A percentile compares a stretch with the other conserved stretches of the same genome.
These are phyloP conservation scores for Stenotaenia linearis DNA, from an alignment of 2,888 invertebrate genomes.

Conservation along the genomic window DNA sequence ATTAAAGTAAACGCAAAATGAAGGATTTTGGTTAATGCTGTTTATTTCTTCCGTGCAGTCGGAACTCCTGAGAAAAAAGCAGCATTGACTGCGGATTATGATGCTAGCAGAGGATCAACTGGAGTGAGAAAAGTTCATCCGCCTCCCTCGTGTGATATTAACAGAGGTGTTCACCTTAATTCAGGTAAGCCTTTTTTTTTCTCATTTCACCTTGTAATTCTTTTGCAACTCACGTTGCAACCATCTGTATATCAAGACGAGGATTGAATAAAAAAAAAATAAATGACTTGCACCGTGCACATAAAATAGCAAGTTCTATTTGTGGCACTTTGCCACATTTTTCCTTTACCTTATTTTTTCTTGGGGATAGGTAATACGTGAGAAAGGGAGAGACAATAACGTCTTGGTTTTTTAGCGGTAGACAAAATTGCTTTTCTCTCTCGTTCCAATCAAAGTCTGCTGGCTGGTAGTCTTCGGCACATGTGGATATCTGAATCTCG, in stretches of 20 bases:
- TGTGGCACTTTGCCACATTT: not conserved
- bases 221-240: not conserved
- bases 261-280: constrained; percentile 14
- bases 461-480: not conserved
- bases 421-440: not conserved
- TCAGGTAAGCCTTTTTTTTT: constrained; percentile 16
- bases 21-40: not conserved
- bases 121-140: constrained; percentile 31
- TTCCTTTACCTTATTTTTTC: not conserved
- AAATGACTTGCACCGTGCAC: not conserved
- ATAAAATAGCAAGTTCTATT: not conserved
- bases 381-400: not conserved
- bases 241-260: not conserved
- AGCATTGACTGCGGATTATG: constrained; percentile 16
- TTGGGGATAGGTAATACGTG: not conserved
- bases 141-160: constrained; percentile 28
- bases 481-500: not conserved
- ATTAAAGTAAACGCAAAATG: not conserved
- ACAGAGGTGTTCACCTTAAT: constrained; percentile 24
- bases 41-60: constrained; percentile 8
- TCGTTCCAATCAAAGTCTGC: not conserved
- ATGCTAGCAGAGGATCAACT: constrained; percentile 10
- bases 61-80: constrained; percentile 29
- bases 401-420: not conserved
- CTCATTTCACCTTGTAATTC: not conserved